These are phyloP conservation scores for Peromyscus melanophrys DNA, from an alignment of 2,797 vertebrate genomes.

Conservation along the genomic window DNA sequence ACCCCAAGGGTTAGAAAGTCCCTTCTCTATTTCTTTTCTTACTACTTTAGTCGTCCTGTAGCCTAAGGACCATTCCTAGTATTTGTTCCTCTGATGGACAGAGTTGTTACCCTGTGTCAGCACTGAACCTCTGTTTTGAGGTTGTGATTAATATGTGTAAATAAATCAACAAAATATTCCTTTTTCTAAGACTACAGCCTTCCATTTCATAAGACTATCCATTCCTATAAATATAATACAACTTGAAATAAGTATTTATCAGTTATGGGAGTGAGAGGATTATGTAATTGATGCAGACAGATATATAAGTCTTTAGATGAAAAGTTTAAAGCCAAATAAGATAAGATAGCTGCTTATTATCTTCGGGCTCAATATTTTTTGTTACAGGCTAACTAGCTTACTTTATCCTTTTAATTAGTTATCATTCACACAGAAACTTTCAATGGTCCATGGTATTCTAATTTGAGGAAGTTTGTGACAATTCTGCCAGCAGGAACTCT, in stretches of 20 bases:
- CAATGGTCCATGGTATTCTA: background rate
- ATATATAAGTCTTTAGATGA: conserved; percentile 14
- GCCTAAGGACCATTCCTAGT: background rate
- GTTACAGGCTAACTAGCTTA: background rate
- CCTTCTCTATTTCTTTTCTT: conserved; percentile 59
- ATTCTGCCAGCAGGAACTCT: conserved; percentile 18
- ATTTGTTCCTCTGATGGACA: background rate
- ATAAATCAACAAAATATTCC: conserved; percentile 47
- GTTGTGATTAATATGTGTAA: conserved; percentile 22
- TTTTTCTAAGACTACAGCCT: background rate
- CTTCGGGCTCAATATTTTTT: background rate
- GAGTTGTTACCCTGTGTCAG: background rate
- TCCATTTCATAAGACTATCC: conserved; percentile 5
- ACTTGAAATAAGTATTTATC: conserved; percentile 14
- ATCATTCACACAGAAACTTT: background rate
- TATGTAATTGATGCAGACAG: conserved; percentile 22
- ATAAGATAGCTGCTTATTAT: conserved; percentile 25
- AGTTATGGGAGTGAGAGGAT: background rate
- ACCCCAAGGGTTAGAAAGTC: conserved; percentile 64
- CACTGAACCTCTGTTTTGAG: background rate
- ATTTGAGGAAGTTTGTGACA: conserved; percentile 20
- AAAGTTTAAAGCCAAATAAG: background rate
- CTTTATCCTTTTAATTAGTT: conserved; percentile 34
- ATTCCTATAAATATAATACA: conserved; percentile 30
- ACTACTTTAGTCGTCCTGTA: background rate